phyloP scores from a whole-genome alignment of 2,113 vertebrate genomes.

The Ameiurus melas region DNA sequence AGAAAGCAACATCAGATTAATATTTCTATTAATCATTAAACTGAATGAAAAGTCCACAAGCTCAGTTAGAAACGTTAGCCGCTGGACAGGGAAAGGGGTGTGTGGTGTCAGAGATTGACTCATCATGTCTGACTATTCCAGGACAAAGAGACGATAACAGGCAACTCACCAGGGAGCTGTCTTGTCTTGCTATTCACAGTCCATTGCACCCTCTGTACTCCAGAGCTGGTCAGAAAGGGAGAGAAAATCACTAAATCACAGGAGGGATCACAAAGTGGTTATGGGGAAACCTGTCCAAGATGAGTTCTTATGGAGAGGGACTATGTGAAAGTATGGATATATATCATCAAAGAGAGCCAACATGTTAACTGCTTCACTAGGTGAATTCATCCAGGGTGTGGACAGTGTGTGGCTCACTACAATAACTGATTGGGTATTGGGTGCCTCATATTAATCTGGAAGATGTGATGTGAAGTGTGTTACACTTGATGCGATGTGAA shows the following conservation, averaged over 20 bases:
- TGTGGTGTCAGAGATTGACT: conserved; percentile 50
- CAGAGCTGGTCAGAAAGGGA: conserved; percentile 21
- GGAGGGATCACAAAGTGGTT: conserved; percentile 32
- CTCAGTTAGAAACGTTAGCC: conserved; percentile 39
- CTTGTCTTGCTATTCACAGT: conserved; percentile 55
- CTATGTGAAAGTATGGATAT: not conserved
- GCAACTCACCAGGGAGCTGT: conserved; percentile 52
- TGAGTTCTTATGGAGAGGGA: not conserved
- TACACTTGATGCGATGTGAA: not conserved
- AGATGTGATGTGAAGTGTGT: not conserved
- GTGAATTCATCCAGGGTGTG: not conserved
- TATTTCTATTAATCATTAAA: conserved; percentile 5
- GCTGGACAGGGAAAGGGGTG: conserved; percentile 34
- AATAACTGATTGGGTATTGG: not conserved
- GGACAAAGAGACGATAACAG: conserved; percentile 55
- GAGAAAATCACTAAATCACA: conserved; percentile 42
- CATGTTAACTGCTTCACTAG: not conserved
- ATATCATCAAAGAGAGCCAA: not conserved
- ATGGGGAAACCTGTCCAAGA: conserved; percentile 10
- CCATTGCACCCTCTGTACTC: conserved; percentile 41
- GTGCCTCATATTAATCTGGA: not conserved
- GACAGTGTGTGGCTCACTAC: not conserved
- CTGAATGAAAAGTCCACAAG: conserved; percentile 18
- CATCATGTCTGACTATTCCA: conserved; percentile 52
- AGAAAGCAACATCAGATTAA: conserved; percentile 6